These are phyloP conservation scores for Apotomis betuletana DNA, from an alignment of 2,888 invertebrate species.

Conservation along the genomic window DNA sequence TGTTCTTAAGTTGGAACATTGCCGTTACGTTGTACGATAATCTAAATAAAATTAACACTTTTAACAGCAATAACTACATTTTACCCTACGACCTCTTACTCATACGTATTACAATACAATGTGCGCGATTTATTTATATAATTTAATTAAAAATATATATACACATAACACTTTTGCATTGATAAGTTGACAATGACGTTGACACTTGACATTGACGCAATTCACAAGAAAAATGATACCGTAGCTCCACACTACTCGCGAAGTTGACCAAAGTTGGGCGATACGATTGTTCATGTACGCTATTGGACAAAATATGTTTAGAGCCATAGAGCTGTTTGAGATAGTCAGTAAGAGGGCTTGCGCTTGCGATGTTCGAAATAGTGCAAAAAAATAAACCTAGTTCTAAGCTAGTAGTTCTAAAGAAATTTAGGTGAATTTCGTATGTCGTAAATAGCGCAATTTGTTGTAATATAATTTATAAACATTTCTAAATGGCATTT, in stretches of 20 bases:
- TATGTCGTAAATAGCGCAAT: no score
- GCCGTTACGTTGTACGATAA: slow-evolving; percentile 1
- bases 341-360: no score
- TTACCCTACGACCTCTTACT: slow-evolving; percentile 1
- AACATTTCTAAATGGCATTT: no score
- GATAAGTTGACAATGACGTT: background rate
- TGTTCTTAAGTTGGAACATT: slow-evolving; percentile 50
- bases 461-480: no score
- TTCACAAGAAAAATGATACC: no score
- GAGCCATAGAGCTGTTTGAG: background rate
- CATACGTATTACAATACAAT: background rate
- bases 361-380: no score
- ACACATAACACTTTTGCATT: slow-evolving; percentile 10
- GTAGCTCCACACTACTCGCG: no score
- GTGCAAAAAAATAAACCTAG: no score
- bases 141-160: slow-evolving; percentile 26
- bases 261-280: no score
- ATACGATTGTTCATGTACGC: background rate
- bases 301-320: background rate
- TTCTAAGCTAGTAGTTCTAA: no score
- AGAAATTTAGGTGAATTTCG: no score
- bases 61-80: slow-evolving; percentile 23
- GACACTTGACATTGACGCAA: no score
- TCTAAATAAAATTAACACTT: slow-evolving; percentile 6
- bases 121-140: slow-evolving; percentile 15